Conservation (phyloP, 2,888 invertebrate genomes). For the Baccha elongata region DNA sequence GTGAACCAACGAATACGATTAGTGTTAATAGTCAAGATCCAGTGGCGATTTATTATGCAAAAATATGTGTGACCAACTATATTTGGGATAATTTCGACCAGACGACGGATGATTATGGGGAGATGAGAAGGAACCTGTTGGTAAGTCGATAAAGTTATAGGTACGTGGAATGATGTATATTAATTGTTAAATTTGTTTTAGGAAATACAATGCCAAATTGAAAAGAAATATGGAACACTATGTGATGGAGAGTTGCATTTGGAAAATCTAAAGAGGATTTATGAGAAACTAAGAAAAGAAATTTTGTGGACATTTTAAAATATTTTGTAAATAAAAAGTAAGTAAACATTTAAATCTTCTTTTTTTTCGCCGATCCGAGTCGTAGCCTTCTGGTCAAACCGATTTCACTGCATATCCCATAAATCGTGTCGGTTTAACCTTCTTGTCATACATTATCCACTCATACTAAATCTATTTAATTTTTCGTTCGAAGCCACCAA, state of each 20-base stretch:
- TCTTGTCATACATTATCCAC: too few species aligned
- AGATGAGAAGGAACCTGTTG: conserved; percentile 19
- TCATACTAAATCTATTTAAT: too few species aligned
- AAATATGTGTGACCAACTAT: conserved; percentile 48
- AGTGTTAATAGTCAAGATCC: conserved; percentile 17
- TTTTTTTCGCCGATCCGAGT: too few species aligned
- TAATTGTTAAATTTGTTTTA: conserved; percentile 50
- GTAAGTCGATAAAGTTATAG: conserved; percentile 3
- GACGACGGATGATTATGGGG: background rate
- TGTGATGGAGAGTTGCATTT: conserved; percentile 72
- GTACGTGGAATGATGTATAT: conserved; percentile 19
- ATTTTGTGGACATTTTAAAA: conserved; percentile 60
- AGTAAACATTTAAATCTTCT: too few species aligned
- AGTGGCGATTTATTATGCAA: conserved; percentile 56
- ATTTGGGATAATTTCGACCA: conserved; percentile 25
- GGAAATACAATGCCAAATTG: conserved; percentile 77
- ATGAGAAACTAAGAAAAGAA: conserved; percentile 76
- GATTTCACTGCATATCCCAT: too few species aligned
- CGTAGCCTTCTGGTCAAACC: too few species aligned
- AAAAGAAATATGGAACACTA: conserved; percentile 75
- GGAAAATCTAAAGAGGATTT: conserved; percentile 75
- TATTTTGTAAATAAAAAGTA: background rate
- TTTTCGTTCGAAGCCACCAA: too few species aligned
- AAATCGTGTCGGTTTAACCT: too few species aligned
- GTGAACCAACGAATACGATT: conserved; percentile 22